Base-by-base conservation (phyloP, 1,140 invertebrate species). In the Oreohelix idahoensis region DNA sequence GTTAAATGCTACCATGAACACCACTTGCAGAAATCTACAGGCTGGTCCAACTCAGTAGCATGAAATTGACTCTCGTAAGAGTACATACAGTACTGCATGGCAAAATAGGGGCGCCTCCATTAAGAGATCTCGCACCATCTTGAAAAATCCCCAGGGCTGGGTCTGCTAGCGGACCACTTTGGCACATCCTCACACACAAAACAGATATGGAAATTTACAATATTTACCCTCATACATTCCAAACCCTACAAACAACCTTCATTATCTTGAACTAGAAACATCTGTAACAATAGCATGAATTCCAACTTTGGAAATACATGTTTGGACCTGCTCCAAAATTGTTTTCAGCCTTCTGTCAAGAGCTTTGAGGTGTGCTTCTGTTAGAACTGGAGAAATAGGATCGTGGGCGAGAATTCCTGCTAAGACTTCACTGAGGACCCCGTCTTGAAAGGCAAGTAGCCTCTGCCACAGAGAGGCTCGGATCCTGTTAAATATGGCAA, bases 321-420 rank as follows among this genome's bases (percentile, higher is more conserved):
- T 35, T 36, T 88, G 75, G 26, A 91, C 77, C 53, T 83, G 75
- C 17, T 84, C 38, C 17, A 91, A 32, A 0, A 90, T 82, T 11
- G 82, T 74, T 15, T 74, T 32, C 20, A 98, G 89, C 91, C 97
- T 93, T 86, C 96, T 92, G 89, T 97, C 96, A n/a, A 98, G 93
- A 32, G 96, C 96, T 88, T 93, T 92, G 70, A 96, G 95, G 92
- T 98, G 96, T 32, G 94, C 93, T n/a, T 95, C 92, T 11, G 95
- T 95, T 29, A 97, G 93, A 8, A 97, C 91, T 69, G 95, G 95
- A 69, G 94, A 92, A 39, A 94, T 88, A 75, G 93, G 89, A 89
- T 93, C 94, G 79, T 85, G 88, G 38, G 89, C 88, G 83, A 93
- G 89, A 83, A 95, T 73, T 92, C 92, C 90, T 89, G 93, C 87